Evolutionary conservation across 2,113 vertebrate genomes (phyloP).

Genomic region (Centropus unirufus): DNA sequence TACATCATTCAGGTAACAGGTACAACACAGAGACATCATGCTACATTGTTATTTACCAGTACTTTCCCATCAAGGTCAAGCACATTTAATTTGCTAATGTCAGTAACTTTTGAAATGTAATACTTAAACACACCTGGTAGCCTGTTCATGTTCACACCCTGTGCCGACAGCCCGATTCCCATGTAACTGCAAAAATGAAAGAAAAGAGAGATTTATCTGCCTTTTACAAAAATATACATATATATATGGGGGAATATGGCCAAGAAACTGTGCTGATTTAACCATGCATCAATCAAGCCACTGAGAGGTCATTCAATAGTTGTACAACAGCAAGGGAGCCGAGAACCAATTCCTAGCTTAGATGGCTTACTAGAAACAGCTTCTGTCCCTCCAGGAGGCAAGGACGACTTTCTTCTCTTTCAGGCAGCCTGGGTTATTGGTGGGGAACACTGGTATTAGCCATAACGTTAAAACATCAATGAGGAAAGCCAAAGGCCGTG

Average conservation of each 20-base stretch:
- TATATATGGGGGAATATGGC: not conserved
- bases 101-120: not conserved
- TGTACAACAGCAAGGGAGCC: not conserved
- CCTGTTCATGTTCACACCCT: constrained; percentile 99
- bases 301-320: not conserved
- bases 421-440: not conserved
- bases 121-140: constrained; percentile 88
- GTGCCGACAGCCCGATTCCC: constrained; percentile 98
- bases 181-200: constrained; percentile 88
- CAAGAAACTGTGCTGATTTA: not conserved
- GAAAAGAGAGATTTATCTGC: constrained; percentile 43
- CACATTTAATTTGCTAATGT: not conserved
- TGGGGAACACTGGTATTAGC: not conserved
- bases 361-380: not conserved
- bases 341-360: not conserved
- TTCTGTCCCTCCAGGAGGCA: not conserved
- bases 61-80: not conserved
- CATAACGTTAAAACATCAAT: not conserved
- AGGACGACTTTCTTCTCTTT: not conserved
- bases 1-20: not conserved
- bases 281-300: not conserved
- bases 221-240: not conserved
- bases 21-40: not conserved
- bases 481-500: not conserved
- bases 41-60: not conserved